phyloP scores from a whole-genome alignment of 2,113 vertebrate species.

The Delphinapterus leucas region DNA sequence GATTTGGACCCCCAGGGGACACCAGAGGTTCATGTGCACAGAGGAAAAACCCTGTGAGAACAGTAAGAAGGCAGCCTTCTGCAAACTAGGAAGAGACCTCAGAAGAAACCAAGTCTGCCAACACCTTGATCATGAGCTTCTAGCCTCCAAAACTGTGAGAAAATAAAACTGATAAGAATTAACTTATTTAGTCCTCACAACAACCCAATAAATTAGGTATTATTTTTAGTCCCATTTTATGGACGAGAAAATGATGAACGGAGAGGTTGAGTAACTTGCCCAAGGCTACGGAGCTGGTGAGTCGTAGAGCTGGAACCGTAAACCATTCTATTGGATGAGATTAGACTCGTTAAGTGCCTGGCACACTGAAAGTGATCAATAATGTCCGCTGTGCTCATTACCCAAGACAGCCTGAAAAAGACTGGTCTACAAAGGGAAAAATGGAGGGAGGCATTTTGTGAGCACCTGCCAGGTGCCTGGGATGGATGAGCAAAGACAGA shows the following conservation, averaged over 20 bases:
- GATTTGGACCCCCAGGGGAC: not conserved
- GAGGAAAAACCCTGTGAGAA: not conserved
- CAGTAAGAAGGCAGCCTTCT: not conserved
- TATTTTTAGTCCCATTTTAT: not conserved
- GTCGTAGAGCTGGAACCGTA: not conserved
- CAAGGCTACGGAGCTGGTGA: fast-evolving
- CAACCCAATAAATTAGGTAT: not conserved
- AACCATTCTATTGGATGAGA: not conserved
- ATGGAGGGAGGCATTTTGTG: not conserved
- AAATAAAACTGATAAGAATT: not conserved
- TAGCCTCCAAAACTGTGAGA: not conserved
- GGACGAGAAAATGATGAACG: not conserved
- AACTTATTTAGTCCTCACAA: not conserved
- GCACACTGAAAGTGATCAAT: not conserved
- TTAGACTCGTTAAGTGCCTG: fast-evolving
- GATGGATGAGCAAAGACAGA: not conserved
- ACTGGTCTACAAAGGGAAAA: not conserved
- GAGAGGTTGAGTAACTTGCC: not conserved
- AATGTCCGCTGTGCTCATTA: not conserved
- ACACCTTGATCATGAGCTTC: not conserved
- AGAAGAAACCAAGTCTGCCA: not conserved
- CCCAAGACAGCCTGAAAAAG: not conserved
- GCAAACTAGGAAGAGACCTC: not conserved
- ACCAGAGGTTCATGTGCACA: fast-evolving
- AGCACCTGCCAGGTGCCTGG: not conserved